phyloP scores from a whole-genome alignment of 2,797 vertebrate species.

The Argyrosomus regius region DNA sequence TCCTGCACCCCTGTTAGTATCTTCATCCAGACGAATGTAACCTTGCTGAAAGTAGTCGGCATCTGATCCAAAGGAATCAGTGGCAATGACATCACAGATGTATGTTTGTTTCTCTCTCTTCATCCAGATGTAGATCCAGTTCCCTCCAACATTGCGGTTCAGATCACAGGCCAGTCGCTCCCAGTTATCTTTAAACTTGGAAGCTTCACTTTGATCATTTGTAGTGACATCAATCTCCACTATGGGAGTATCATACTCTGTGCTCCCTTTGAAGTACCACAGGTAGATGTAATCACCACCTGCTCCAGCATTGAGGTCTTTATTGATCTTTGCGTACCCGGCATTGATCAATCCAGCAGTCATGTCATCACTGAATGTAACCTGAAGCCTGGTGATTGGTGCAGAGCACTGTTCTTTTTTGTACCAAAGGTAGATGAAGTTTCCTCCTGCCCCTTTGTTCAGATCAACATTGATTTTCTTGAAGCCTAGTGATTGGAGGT shows the following conservation, averaged over 20 bases:
- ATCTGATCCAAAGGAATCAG: neutral
- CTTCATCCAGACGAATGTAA: slow-evolving; percentile 33
- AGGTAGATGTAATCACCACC: no score
- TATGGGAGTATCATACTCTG: no score
- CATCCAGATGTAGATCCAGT: neutral
- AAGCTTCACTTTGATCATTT: no score
- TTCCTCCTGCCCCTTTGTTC: slow-evolving; percentile 2
- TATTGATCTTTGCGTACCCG: no score
- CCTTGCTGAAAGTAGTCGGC: fast-evolving
- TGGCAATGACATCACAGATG: slow-evolving; percentile 29
- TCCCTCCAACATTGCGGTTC: fast-evolving
- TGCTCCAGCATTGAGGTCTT: no score
- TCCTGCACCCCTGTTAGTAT: neutral
- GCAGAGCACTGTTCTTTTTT: fast-evolving
- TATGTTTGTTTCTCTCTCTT: neutral
- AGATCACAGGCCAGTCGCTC: slow-evolving; percentile 13
- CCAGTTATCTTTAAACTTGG: no score
- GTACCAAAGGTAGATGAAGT: slow-evolving; percentile 1
- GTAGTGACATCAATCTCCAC: no score
- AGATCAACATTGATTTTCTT: slow-evolving; percentile 2
- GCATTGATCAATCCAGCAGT: neutral
- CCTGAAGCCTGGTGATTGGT: no score
- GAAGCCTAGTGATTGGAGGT: neutral
- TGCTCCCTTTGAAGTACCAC: no score
- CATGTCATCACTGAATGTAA: slow-evolving; percentile 1